These are phyloP conservation scores for Agrochola macilenta DNA, from an alignment of 2,888 invertebrate species.

Conservation along the genomic window DNA sequence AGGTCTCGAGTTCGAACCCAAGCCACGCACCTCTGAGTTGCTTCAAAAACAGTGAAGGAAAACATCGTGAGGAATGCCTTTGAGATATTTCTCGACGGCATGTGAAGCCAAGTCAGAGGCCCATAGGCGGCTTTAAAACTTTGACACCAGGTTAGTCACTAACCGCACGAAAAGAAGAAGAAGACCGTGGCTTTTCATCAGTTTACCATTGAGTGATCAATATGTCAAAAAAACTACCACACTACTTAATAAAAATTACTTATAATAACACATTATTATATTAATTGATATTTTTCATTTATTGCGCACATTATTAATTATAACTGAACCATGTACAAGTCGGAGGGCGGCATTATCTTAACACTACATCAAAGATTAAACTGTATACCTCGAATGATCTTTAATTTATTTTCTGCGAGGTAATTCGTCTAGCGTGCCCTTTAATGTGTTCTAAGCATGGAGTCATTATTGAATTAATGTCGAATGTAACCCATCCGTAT, in stretches of 20 bases:
- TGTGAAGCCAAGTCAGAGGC: too few species aligned
- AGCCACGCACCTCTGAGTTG: too few species aligned
- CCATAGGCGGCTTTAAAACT: too few species aligned
- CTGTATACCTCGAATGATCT: conserved; percentile 44
- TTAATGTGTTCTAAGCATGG: conserved; percentile 52
- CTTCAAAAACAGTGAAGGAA: too few species aligned
- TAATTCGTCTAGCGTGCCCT: conserved; percentile 58
- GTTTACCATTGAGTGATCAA: conserved; percentile 6
- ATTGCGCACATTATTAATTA: conserved; percentile 29
- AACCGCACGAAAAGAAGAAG: too few species aligned
- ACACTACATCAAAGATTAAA: conserved; percentile 43
- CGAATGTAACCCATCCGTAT: conserved; percentile 56
- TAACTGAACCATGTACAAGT: conserved; percentile 25
- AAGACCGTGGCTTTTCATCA: conserved; percentile 35
- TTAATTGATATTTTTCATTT: conserved; percentile 16
- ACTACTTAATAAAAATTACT: too few species aligned
- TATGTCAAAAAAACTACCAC: conserved; percentile 13
- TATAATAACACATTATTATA: conserved; percentile 2
- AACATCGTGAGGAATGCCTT: too few species aligned
- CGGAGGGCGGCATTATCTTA: conserved; percentile 37
- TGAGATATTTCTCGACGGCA: too few species aligned
- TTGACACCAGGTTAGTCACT: too few species aligned
- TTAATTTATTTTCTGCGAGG: conserved; percentile 58
- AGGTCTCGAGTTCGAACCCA: too few species aligned
- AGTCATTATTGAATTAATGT: conserved; percentile 61